These are phyloP conservation scores for Tenrec ecaudatus DNA, from an alignment of 2,113 vertebrate species.

Conservation along the genomic window DNA sequence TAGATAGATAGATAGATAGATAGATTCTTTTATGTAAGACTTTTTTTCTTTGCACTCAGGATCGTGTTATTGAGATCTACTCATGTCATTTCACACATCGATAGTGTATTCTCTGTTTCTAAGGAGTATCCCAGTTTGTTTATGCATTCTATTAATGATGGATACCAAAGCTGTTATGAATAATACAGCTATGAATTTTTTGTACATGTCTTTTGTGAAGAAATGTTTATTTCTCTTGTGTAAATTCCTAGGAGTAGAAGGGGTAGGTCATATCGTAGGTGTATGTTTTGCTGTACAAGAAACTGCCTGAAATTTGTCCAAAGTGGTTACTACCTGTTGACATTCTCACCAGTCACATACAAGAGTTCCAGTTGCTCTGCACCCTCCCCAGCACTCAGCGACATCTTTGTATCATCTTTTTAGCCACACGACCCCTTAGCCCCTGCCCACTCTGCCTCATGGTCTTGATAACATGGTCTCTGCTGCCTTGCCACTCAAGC, in stretches of 20 bases:
- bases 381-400: not conserved
- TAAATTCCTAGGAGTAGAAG: not conserved
- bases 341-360: not conserved
- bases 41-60: too few relatives aligned
- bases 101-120: not conserved
- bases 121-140: not conserved
- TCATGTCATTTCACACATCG: not conserved
- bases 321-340: not conserved
- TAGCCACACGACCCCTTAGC: too few relatives aligned
- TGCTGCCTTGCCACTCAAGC: too few relatives aligned
- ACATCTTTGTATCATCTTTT: too few relatives aligned
- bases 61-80: not conserved
- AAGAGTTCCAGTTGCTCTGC: not conserved
- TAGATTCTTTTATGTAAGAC: too few relatives aligned
- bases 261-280: not conserved
- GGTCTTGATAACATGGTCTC: too few relatives aligned
- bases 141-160: not conserved
- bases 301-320: not conserved
- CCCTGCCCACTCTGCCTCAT: too few relatives aligned
- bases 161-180: not conserved
- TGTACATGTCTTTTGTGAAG: not conserved
- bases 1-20: too few relatives aligned
- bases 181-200: not conserved
- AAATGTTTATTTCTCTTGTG: not conserved
- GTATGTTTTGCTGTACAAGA: not conserved